Percentiles rank a stretch among this genome's conserved stretches.
These are phyloP conservation scores for Serinus canaria DNA, from an alignment of 2,113 vertebrate species.

Conservation along the genomic window DNA sequence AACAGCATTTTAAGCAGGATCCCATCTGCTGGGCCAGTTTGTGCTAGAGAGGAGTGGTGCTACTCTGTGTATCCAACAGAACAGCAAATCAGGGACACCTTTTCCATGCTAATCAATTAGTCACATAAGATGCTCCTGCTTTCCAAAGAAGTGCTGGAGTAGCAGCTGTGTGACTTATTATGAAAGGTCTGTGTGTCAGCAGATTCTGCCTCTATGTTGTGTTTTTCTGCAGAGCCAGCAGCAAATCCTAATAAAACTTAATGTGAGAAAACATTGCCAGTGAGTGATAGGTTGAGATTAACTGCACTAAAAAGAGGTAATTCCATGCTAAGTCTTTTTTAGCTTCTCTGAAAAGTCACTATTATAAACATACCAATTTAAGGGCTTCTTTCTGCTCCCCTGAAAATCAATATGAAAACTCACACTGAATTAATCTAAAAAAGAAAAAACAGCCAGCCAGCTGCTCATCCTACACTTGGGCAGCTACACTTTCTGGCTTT, in stretches of 20 bases:
- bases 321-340: neutral
- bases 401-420: constrained; percentile 1
- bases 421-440: neutral
- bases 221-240: constrained; percentile 64
- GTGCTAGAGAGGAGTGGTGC: neutral
- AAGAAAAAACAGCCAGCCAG: neutral
- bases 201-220: neutral
- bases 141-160: constrained; percentile 22
- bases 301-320: neutral
- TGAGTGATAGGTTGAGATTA: constrained; percentile 35
- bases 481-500: neutral
- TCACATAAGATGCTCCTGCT: neutral
- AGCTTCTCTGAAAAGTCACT: neutral
- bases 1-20: neutral
- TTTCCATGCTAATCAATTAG: constrained; percentile 51
- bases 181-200: constrained; percentile 45
- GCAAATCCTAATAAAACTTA: constrained; percentile 60
- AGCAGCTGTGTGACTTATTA: neutral
- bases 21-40: neutral
- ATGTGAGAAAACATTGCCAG: constrained; percentile 27
- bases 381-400: neutral
- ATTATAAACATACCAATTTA: neutral
- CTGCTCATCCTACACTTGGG: neutral
- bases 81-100: constrained; percentile 9
- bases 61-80: neutral